Evolutionary conservation across 2,888 invertebrate species (phyloP), one percentile per base, ranked within the genome.

Genomic region (Synergus japonicus): DNA sequence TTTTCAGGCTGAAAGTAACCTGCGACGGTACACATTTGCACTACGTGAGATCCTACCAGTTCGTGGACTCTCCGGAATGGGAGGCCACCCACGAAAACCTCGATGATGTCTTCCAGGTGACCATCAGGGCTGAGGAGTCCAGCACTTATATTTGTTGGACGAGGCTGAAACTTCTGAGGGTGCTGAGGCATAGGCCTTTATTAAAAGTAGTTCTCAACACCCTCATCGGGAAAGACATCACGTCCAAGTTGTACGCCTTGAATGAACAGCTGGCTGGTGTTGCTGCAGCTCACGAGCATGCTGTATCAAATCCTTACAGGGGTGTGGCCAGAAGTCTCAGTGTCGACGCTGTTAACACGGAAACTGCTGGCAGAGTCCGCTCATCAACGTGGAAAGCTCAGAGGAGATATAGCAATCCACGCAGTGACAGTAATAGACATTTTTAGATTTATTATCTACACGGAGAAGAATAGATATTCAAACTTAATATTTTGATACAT

Each of bases 1-100:
- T 49, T 91, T 92, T 12, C 93, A 97, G 97, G 92, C 93, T 97
- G 93, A 95, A 95, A 87, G 97, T 97, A 84, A 96, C 96, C 81
- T 97, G 96, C 89, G 96, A 96, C 88, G 95, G 95, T 85, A 96
- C 96, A n/a, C 96, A 96, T 89, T 94, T 97, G 49, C 97, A 97
- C 92, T 96, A 95, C 92, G 95, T 97, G 88, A 94, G 95, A 88
- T 94, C 95, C 82, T 96, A 96, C 91, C 97, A 97, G 93, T 97
- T 97, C 91, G 95, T 97, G 82, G 97, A 97, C 92, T 97, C 97
- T n/a, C 97, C 97, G 0, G 97, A 97, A 93, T 97, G 97, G 96
- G 97, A 97, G 88, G 96, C 96, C 78, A 96, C 95, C 90, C 94
- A 96, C 87, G 95, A 96, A 88, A 95, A 95, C 90, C 95, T 96